Base-by-base conservation (phyloP, 1,140 invertebrate genomes). In the Trichoplusia ni region DNA sequence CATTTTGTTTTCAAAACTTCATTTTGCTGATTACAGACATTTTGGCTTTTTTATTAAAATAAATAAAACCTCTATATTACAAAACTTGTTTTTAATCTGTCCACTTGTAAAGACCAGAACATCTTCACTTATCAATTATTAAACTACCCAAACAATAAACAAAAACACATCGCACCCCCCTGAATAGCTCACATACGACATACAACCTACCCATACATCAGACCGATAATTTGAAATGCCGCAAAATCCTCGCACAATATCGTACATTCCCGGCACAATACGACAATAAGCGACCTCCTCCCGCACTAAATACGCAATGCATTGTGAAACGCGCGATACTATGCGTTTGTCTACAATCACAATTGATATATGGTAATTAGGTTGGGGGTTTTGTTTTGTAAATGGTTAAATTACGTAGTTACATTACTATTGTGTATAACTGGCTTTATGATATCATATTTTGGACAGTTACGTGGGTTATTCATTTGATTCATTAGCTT, bases 201-300 rank as follows among this genome's bases (percentile, higher is more conserved):
- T n/a, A n/a, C n/a, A n/a, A n/a, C n/a, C 42, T n/a, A 2, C n/a
- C 44, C 25, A 58, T 58, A 58, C 54, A 58, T 58, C 54, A 58
- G 4, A n/a, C 13, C 54, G 38, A 58, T 58, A 58, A 58, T 58
- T 58, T 58, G 54, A 58, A 58, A 58, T 58, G 54, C 54, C 54
- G 54, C 37, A 42, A 56, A 58, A 42, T 23, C 23, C 33, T 18
- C 14, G 27, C 38, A 44, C 38, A 58, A 58, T 58, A 25, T 16
- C 25, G 37, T 58, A 58, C 54, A 58, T 58, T 58, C 23, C 54
- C 4, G 7, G 21, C 37, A 58, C 54, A 42, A 58, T 44, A 29
- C 54, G 37, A 58, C 54, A 58, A 58, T 58, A 13, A 23, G 54
- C 11, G 25, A 29, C 25, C 54, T 44, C 18, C 38, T 14, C 16